Percentiles rank a stretch among this genome's conserved stretches.
These are phyloP conservation scores for Pentamera pediparva DNA, from an alignment of 53 echinoderm and acorn worm species.

Conservation along the genomic window DNA sequence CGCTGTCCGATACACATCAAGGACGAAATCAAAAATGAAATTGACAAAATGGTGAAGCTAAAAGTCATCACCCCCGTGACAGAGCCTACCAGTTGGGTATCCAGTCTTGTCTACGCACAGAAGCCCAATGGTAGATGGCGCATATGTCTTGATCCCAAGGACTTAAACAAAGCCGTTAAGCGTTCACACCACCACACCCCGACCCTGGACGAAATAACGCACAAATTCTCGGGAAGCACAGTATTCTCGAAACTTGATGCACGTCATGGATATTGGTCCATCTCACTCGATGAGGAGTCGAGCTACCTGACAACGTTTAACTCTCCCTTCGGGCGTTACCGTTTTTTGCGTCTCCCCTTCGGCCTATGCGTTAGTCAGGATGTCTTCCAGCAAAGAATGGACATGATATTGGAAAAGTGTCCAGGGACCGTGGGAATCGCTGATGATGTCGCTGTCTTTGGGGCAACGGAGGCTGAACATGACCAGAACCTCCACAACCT, in stretches of 20 bases:
- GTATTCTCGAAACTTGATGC: slow-evolving; percentile 65
- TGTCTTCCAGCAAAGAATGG: slow-evolving; percentile 59
- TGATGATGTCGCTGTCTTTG: slow-evolving; percentile 28
- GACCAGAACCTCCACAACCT: slow-evolving; percentile 41
- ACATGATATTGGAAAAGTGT: slow-evolving; percentile 61
- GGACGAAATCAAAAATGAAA: slow-evolving; percentile 44
- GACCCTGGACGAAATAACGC: slow-evolving; percentile 54
- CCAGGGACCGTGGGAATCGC: slow-evolving; percentile 61
- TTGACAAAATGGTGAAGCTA: slow-evolving; percentile 31
- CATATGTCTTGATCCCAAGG: slow-evolving; percentile 69
- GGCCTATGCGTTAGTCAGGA: slow-evolving; percentile 62
- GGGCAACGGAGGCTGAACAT: slow-evolving; percentile 14
- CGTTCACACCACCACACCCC: slow-evolving; percentile 50
- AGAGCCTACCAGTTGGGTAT: slow-evolving; percentile 39
- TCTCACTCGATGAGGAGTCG: slow-evolving; percentile 41
- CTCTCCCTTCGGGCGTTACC: slow-evolving; percentile 53
- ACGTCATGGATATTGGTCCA: slow-evolving; percentile 51
- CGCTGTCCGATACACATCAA: slow-evolving; percentile 34
- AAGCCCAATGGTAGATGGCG: slow-evolving; percentile 30
- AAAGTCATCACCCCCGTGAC: slow-evolving; percentile 31
- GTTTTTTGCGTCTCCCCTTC: slow-evolving; percentile 51
- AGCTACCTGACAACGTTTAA: slow-evolving; percentile 62
- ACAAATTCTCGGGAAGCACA: slow-evolving; percentile 44
- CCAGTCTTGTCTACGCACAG: slow-evolving; percentile 18
- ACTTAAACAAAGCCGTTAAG: slow-evolving; percentile 54